Percentiles rank a stretch among this genome's conserved stretches.
These are phyloP conservation scores for Petrophora chlorosata DNA, from an alignment of 2,888 invertebrate genomes.

Conservation along the genomic window DNA sequence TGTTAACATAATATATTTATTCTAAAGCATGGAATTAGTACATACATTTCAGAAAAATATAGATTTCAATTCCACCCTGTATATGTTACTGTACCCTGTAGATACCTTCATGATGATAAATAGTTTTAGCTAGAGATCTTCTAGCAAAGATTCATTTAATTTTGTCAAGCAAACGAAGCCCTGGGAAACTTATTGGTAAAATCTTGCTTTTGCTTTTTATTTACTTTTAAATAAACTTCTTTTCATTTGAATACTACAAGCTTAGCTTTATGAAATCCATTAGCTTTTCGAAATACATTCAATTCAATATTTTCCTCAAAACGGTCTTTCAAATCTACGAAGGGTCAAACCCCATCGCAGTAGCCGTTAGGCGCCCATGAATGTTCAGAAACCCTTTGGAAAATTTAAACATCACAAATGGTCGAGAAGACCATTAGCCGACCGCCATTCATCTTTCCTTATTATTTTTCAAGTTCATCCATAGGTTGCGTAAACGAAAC, in stretches of 20 bases:
- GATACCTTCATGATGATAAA: no score
- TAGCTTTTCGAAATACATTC: not conserved
- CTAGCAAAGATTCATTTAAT: no score
- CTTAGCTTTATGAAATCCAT: not conserved
- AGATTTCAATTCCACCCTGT: no score
- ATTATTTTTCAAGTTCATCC: conserved; percentile 42
- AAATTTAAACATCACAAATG: conserved; percentile 34
- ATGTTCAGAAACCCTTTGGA: conserved; percentile 21
- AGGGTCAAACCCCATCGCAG: conserved; percentile 7
- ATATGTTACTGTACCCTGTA: no score
- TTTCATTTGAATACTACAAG: no score
- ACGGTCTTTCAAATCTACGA: not conserved
- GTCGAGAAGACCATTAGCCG: conserved; percentile 35
- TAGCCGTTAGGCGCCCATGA: conserved; percentile 16
- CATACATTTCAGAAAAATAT: no score
- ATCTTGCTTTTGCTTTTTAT: not conserved
- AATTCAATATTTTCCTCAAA: conserved; percentile 14
- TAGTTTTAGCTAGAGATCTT: no score
- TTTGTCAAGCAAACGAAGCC: not conserved
- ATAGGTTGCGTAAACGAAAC: conserved; percentile 34
- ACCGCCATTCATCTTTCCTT: conserved; percentile 39
- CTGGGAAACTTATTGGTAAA: not conserved
- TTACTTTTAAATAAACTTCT: not conserved
- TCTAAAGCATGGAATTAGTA: no score
- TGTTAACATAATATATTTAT: no score